phyloP scores from a whole-genome alignment of 37 sponge, comb jelly and placozoan species.

The Crambe crambe region DNA sequence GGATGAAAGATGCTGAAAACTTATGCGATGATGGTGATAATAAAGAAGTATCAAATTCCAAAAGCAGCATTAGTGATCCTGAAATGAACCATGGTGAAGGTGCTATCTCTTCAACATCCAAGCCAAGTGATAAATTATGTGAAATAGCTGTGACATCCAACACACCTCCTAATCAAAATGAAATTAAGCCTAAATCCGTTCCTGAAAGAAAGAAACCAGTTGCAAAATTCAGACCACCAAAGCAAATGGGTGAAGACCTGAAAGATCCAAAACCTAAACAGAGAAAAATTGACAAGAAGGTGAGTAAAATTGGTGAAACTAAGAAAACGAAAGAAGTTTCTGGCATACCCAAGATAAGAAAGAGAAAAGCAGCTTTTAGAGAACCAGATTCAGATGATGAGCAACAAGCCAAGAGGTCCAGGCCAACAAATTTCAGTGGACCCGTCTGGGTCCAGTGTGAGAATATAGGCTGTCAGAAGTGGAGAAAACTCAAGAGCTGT shows the following conservation, averaged over 20 bases:
- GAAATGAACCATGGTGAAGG: neutral
- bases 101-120: neutral
- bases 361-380: neutral
- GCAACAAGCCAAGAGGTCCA: neutral
- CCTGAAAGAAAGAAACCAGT: neutral
- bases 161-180: neutral
- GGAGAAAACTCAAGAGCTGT: conserved; percentile 57
- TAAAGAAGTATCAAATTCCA: neutral
- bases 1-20: neutral
- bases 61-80: neutral
- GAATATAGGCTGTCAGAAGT: conserved; percentile 57
- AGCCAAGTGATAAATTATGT: neutral
- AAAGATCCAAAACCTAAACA: neutral
- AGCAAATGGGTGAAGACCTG: neutral
- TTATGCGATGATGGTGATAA: neutral
- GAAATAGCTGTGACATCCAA: neutral
- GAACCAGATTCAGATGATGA: neutral
- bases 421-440: conserved; percentile 16
- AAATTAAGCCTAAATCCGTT: too few relatives aligned
- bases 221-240: neutral
- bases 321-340: neutral
- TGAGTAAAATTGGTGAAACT: neutral
- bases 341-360: neutral
- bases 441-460: conserved; percentile 87
- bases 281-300: neutral